Percentiles rank a stretch among this genome's conserved stretches.
Evolutionary conservation across 2,113 vertebrate species (phyloP).

Genomic region (Uria aalge): DNA sequence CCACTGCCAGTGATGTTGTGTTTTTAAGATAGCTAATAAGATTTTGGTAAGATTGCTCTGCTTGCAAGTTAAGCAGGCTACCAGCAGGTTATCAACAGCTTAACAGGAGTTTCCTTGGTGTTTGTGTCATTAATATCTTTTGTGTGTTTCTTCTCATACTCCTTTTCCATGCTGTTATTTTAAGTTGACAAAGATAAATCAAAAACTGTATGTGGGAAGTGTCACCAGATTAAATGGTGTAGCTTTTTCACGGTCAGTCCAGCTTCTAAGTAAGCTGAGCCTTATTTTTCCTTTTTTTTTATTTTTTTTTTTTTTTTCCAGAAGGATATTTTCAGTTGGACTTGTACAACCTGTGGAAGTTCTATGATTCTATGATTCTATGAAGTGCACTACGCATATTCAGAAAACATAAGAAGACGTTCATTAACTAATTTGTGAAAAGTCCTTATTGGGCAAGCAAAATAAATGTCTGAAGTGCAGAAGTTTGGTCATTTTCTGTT

Average conservation of each 20-base stretch:
- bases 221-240: neutral
- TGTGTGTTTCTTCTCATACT: neutral
- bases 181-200: neutral
- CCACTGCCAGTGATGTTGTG: slow-evolving; percentile 17
- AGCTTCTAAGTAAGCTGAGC: neutral
- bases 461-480: neutral
- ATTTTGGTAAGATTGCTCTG: neutral
- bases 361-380: neutral
- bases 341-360: neutral
- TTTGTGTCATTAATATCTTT: neutral
- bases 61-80: slow-evolving; percentile 1
- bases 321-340: neutral
- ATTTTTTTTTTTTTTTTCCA: neutral
- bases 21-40: neutral
- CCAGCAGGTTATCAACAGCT: neutral
- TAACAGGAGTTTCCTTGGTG: neutral
- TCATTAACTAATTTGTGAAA: neutral
- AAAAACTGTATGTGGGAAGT: neutral
- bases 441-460: neutral
- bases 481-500: neutral
- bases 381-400: neutral
- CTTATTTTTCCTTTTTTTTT: neutral
- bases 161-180: neutral
- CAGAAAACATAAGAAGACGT: neutral
- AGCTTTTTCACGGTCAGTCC: neutral